Evolutionary conservation across 2,888 invertebrate genomes (phyloP).

Genomic region (Drosophila seclusa): DNA sequence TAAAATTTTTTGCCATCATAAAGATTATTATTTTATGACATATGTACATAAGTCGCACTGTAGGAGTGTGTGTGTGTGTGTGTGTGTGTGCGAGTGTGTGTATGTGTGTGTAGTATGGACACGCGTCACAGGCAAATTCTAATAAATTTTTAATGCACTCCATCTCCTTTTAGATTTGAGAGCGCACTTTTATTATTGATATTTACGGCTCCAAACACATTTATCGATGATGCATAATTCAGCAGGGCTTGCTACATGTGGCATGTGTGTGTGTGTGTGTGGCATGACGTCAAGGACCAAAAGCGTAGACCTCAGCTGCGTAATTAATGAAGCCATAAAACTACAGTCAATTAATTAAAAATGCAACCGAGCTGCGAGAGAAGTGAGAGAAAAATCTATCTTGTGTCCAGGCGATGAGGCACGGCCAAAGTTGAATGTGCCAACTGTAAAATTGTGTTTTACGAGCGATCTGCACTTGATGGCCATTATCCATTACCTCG

Average conservation of each 20-base stretch:
- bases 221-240: slow-evolving; percentile 78
- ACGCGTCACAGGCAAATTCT: slow-evolving; percentile 79
- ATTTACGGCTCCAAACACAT: slow-evolving; percentile 67
- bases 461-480: slow-evolving; percentile 77
- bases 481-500: slow-evolving; percentile 65
- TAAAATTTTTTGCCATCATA: slow-evolving; percentile 77
- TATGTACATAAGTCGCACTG: slow-evolving; percentile 47
- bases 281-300: slow-evolving; percentile 75
- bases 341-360: slow-evolving; percentile 83
- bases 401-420: slow-evolving; percentile 35
- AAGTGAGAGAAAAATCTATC: slow-evolving; percentile 32
- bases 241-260: slow-evolving; percentile 53
- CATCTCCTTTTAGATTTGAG: slow-evolving; percentile 41
- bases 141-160: slow-evolving; percentile 83
- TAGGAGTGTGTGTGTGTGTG: neutral
- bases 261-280: slow-evolving; percentile 37
- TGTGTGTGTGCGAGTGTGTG: neutral
- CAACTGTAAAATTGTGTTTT: slow-evolving; percentile 80
- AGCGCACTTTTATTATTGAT: slow-evolving; percentile 80
- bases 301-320: slow-evolving; percentile 46
- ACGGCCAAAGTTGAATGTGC: slow-evolving; percentile 56
- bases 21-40: slow-evolving; percentile 83
- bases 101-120: slow-evolving; percentile 36
- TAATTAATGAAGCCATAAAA: slow-evolving; percentile 84
- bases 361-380: slow-evolving; percentile 63